phyloP scores from a whole-genome alignment of 2,888 invertebrate genomes.

The Sminthurides aquaticus region DNA sequence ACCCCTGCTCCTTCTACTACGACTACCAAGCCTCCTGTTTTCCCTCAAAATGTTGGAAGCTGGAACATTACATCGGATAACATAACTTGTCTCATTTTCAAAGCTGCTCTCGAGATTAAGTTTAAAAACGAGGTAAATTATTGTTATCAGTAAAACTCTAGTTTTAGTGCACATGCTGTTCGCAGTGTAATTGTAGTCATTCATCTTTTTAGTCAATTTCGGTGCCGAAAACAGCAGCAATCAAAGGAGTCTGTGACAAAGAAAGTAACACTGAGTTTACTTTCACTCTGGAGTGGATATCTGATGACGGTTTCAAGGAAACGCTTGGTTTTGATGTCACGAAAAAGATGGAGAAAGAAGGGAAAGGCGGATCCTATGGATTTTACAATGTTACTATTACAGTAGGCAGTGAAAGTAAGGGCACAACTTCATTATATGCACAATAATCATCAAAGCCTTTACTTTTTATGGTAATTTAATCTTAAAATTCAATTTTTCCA shows the following conservation, averaged over 20 bases:
- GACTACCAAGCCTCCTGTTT: conserved; percentile 41
- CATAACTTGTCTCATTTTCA: conserved; percentile 55
- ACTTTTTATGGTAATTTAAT: too few species aligned
- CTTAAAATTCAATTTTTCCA: too few species aligned
- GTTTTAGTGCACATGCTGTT: neutral
- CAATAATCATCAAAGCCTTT: too few species aligned
- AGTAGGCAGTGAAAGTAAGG: neutral
- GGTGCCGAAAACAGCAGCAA: neutral
- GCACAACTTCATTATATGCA: neutral
- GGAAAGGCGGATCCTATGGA: neutral
- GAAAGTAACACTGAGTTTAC: conserved; percentile 19
- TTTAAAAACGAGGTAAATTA: conserved; percentile 2
- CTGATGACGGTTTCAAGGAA: too few species aligned
- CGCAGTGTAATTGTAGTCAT: neutral
- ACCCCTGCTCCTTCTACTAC: conserved; percentile 24
- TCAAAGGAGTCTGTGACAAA: neutral
- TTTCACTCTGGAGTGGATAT: conserved; percentile 44
- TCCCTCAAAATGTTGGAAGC: conserved; percentile 48
- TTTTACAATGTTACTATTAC: neutral
- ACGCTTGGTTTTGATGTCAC: conserved; percentile 50
- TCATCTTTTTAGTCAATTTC: neutral
- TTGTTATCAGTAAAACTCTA: conserved; percentile 4
- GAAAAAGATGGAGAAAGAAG: conserved; percentile 53
- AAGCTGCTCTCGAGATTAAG: conserved; percentile 59
- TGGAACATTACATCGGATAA: conserved; percentile 24